Conservation (phyloP, 2,797 vertebrate species). For the Hyperoplus immaculatus region DNA sequence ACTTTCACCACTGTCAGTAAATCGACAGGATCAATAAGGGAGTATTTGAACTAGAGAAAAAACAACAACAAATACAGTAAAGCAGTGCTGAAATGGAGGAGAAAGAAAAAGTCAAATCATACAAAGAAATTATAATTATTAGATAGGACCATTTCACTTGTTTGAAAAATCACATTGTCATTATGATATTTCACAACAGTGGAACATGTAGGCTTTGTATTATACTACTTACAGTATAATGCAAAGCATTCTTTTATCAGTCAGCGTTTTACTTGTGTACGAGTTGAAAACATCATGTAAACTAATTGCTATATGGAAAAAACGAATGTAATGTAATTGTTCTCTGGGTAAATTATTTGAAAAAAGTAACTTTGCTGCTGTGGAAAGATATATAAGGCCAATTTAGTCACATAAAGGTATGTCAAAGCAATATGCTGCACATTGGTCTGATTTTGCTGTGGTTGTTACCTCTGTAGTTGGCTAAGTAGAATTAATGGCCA, state of each 20-base stretch:
- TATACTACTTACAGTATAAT: slow-evolving; percentile 18
- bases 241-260: slow-evolving; percentile 39
- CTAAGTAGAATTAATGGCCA: slow-evolving; percentile 18
- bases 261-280: neutral
- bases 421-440: slow-evolving; percentile 18
- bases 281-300: neutral
- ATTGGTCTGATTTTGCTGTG: slow-evolving; percentile 35
- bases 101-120: slow-evolving; percentile 1
- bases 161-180: slow-evolving; percentile 35
- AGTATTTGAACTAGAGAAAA: slow-evolving; percentile 40
- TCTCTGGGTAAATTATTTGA: slow-evolving; percentile 10
- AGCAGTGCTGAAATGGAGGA: slow-evolving; percentile 1
- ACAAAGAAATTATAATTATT: slow-evolving; percentile 13
- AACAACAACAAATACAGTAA: slow-evolving; percentile 12
- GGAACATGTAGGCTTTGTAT: slow-evolving; percentile 51
- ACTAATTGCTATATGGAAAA: too few species aligned
- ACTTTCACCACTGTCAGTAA: slow-evolving; percentile 53
- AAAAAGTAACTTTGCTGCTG: neutral
- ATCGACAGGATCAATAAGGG: slow-evolving; percentile 50
- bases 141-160: slow-evolving; percentile 12
- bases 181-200: slow-evolving; percentile 41
- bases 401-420: neutral
- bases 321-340: neutral
- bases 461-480: slow-evolving; percentile 14
- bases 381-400: slow-evolving; percentile 1